These are phyloP conservation scores for Chalcis sispes DNA, from an alignment of 2,888 invertebrate genomes.

Conservation along the genomic window DNA sequence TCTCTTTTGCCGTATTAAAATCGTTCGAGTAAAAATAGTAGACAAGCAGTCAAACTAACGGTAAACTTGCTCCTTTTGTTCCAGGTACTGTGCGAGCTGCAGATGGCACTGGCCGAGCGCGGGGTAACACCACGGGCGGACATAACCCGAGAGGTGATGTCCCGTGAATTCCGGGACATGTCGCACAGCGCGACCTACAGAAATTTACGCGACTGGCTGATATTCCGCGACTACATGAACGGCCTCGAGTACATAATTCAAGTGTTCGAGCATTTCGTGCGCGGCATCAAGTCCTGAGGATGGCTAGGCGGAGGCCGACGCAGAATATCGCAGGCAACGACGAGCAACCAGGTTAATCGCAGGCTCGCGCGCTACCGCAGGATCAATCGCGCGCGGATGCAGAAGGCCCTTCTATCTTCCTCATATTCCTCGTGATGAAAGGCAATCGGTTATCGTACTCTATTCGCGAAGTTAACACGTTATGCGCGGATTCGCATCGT, in stretches of 20 bases:
- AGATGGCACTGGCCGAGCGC: conserved; percentile 78
- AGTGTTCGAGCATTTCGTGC: conserved; percentile 75
- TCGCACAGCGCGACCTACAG: conserved; percentile 71
- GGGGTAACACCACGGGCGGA: conserved; percentile 70
- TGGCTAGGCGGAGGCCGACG: conserved; percentile 63
- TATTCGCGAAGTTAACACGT: too few relatives aligned
- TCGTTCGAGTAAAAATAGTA: too few relatives aligned
- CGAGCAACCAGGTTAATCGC: conserved; percentile 20
- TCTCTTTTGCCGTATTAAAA: too few relatives aligned
- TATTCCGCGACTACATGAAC: conserved; percentile 82
- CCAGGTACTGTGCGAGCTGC: conserved; percentile 83
- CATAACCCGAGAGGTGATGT: conserved; percentile 76
- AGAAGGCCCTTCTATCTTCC: conserved; percentile 28
- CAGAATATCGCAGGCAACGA: conserved; percentile 9
- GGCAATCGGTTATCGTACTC: not conserved
- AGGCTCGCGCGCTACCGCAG: conserved; percentile 45
- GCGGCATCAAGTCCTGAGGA: conserved; percentile 69
- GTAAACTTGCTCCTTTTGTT: conserved; percentile 47
- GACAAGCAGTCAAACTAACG: too few relatives aligned
- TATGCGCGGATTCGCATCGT: too few relatives aligned
- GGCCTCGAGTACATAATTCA: conserved; percentile 79
- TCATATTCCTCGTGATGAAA: conserved; percentile 42
- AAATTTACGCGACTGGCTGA: conserved; percentile 80
- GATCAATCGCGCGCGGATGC: conserved; percentile 31
- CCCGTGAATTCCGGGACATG: conserved; percentile 69